Percentiles rank a stretch among this genome's conserved stretches.
phyloP scores from a whole-genome alignment of 2,113 vertebrate species.

The Hemicordylus capensis region DNA sequence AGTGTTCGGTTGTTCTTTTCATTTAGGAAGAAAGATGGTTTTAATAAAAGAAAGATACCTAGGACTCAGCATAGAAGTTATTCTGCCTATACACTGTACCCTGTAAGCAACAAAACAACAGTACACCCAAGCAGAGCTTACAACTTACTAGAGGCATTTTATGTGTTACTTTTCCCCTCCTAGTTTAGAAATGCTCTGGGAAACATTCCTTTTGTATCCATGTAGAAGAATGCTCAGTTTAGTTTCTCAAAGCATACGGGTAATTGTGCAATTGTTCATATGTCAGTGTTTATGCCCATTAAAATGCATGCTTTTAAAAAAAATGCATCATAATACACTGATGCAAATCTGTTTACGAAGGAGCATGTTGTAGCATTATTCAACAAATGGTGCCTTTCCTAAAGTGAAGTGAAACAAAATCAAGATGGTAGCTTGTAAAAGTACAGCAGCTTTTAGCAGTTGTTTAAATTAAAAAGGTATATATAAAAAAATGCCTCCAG shows the following conservation, averaged over 20 bases:
- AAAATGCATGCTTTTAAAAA: background rate
- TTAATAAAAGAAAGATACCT: slow-evolving; percentile 9
- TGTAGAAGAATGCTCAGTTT: background rate
- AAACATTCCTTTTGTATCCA: background rate
- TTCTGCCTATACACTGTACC: background rate
- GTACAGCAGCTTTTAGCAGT: background rate
- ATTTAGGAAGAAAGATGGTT: slow-evolving; percentile 16
- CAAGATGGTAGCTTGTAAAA: background rate
- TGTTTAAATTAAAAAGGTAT: background rate
- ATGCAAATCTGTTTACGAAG: background rate
- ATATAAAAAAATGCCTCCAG: background rate
- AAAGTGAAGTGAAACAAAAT: background rate
- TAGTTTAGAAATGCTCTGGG: background rate
- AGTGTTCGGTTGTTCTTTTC: background rate
- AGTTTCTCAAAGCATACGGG: background rate
- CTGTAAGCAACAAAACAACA: background rate
- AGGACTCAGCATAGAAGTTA: background rate
- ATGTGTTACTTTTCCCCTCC: fast-evolving
- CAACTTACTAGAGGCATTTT: background rate
- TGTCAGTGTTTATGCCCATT: background rate
- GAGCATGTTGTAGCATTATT: background rate
- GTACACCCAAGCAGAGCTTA: background rate
- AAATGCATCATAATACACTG: background rate
- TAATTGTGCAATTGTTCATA: background rate
- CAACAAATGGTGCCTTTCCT: background rate